Evolutionary conservation across 1,140 invertebrate genomes (phyloP).

Genomic region (Asobara japonica): DNA sequence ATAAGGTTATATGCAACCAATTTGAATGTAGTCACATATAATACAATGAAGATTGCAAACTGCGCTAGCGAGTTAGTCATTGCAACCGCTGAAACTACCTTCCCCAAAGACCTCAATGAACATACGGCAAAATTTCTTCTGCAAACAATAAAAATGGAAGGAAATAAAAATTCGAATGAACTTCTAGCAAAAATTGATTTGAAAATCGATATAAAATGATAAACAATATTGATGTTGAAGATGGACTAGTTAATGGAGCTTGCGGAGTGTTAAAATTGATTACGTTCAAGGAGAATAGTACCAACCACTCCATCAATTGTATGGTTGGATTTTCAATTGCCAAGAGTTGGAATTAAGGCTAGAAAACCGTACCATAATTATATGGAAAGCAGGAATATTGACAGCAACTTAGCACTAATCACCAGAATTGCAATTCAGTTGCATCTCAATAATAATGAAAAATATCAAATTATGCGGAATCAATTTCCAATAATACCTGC

Average conservation of each 20-base stretch:
- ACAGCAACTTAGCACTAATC: too few relatives aligned
- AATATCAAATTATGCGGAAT: not conserved
- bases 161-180: too few relatives aligned
- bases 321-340: not conserved
- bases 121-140: too few relatives aligned
- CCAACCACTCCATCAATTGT: not conserved
- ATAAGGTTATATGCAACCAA: too few relatives aligned
- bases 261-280: not conserved
- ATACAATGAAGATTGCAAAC: too few relatives aligned
- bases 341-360: not conserved
- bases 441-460: not conserved
- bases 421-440: not conserved
- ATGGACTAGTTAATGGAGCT: not conserved
- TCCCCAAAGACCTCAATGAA: too few relatives aligned
- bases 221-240: not conserved
- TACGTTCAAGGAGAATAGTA: not conserved
- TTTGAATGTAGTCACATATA: too few relatives aligned
- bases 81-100: too few relatives aligned
- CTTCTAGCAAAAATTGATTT: too few relatives aligned
- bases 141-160: too few relatives aligned
- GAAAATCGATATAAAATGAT: not conserved
- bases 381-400: too few relatives aligned
- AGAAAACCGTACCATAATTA: slow-evolving; percentile 13
- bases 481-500: not conserved
- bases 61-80: too few relatives aligned